Base-by-base conservation (phyloP, 2,113 vertebrate species). In the Psettodes erumei region DNA sequence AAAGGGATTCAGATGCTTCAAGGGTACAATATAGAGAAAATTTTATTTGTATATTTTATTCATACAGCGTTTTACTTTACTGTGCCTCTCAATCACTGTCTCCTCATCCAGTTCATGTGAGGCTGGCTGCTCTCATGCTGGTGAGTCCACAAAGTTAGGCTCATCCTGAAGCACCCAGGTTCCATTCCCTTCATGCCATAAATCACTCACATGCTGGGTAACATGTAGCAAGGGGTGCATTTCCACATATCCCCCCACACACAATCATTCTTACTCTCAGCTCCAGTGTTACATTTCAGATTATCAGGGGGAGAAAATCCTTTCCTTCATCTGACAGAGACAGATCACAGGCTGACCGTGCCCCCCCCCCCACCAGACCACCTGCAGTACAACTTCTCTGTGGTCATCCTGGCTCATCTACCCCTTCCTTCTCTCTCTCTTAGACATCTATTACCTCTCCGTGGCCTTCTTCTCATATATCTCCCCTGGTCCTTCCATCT, bases 311-410 rank as follows among this genome's bases (percentile, higher is more conserved):
- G 53, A 77, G 63, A 86, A 38, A 85, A 76, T 68, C 63, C 48
- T 79, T 87, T 85, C 69, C 75, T 59, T 72, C n/a, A 60, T 23
- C 55, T 75, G 85, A 91, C 90, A 86, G 61, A 79, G 93, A 93
- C 54, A 0, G 83, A 92, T 91, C 66, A 28, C 84, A 61, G 53
- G 19, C 35, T 61, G 65, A 40, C 28, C 30, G 2, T 19, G 19
- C 3, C 63, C 43, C 54, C 58, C 54, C 55, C 27, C 35, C 48
- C 45, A n/a, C 32, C 18, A 3, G 62, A 76, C 79, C 86, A 79
- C 76, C 65, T 63, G 72, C 61, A 64, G 79, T 67, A 72, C 58
- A 78, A 74, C 82, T 62, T 75, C 30, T 79, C 77, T 28, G 5
- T 78, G 89, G 82, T 84, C 87, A 78, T 85, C 72, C 76, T 35